Evolutionary conservation across 1,140 invertebrate genomes (phyloP).

Genomic region (Bombus superbus): DNA sequence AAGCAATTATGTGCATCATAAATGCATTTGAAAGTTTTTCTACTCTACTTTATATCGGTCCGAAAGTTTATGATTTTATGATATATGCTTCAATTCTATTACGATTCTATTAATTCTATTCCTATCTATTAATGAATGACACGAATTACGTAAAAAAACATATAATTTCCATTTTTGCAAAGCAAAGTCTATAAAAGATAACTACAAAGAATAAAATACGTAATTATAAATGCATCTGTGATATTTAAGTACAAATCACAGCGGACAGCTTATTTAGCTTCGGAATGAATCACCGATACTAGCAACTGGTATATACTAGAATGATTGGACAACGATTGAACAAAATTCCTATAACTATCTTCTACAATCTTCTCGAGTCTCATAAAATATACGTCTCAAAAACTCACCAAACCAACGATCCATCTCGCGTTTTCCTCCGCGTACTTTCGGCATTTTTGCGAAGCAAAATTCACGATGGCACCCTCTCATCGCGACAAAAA

Average conservation of each 20-base stretch:
- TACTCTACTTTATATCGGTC: too few species aligned
- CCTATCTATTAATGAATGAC: background rate
- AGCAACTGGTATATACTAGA: background rate
- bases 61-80: too few species aligned
- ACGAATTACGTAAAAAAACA: background rate
- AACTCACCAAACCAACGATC: constrained; percentile 1
- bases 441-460: background rate
- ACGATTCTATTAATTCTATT: background rate
- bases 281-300: background rate
- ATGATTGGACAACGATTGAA: background rate
- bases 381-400: background rate
- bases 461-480: constrained; percentile 28
- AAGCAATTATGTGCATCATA: background rate
- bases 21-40: background rate
- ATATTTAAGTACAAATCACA: background rate
- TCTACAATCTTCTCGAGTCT: background rate
- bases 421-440: background rate
- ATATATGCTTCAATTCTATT: background rate
- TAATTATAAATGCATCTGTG: background rate
- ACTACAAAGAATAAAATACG: background rate
- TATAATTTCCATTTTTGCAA: background rate
- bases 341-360: too few species aligned
- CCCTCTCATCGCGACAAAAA: constrained; percentile 48
- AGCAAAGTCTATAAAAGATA: background rate
- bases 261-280: background rate